Percentiles rank a stretch among this genome's conserved stretches.
Conservation (phyloP, 2,113 vertebrate genomes). For the Pelmatolapia mariae region DNA sequence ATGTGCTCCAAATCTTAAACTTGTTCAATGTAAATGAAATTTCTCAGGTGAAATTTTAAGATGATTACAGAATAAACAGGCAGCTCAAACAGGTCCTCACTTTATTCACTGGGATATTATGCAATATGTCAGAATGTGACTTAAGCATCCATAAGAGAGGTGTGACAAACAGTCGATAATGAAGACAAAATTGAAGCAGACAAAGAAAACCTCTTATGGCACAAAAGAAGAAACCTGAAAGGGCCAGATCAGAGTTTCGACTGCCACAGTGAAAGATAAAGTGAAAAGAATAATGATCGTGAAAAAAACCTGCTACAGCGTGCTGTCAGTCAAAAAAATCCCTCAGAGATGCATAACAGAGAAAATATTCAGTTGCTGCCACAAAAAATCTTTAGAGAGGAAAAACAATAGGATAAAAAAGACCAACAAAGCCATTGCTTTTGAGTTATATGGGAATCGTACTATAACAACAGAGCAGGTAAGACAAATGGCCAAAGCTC, state of each 20-base stretch:
- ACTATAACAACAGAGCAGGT: background rate
- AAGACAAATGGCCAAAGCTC: background rate
- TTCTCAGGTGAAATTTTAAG: background rate
- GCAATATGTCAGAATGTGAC: background rate
- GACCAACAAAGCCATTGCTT: background rate
- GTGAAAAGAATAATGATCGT: background rate
- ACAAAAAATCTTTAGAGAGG: background rate
- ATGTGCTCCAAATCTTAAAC: background rate
- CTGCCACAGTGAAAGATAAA: conserved; percentile 3
- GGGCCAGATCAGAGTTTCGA: conserved; percentile 22
- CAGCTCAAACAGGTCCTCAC: background rate
- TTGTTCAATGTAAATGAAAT: background rate
- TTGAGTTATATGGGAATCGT: background rate
- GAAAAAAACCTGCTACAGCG: background rate
- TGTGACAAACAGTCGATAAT: conserved; percentile 10
- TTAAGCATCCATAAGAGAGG: background rate
- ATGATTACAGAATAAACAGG: background rate
- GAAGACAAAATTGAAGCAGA: background rate
- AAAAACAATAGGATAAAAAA: background rate
- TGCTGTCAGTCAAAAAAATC: conserved; percentile 28
- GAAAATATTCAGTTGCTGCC: background rate
- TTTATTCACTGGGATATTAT: background rate
- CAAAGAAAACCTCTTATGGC: background rate
- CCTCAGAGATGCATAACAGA: background rate
- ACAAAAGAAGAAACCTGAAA: background rate